Evolutionary conservation across 1,140 invertebrate species (phyloP), one percentile per base, ranked within the genome.

Genomic region (Drosophila asahinai): DNA sequence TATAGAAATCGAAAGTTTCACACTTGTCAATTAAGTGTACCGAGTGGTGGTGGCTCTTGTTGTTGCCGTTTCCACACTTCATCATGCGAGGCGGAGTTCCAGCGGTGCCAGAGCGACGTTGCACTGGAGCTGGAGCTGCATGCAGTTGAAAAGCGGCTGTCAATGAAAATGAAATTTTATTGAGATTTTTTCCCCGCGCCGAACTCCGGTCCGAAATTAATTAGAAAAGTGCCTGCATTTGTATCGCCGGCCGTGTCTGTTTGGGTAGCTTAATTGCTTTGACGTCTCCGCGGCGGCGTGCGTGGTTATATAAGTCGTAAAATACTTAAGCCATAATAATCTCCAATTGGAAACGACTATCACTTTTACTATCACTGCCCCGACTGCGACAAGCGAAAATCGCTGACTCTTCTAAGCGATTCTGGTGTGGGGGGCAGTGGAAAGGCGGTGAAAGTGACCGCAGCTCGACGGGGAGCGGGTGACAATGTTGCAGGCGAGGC

Each of bases 131-230:
- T 27, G 36, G 52, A 55, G 55, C 45, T 89, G 84, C 84, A 89
- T 89, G 84, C 84, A 89, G 86, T 84, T 87, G 86, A 89, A 90
- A 90, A 90, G 86, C 82, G 86, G 71, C 81, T 90, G 86, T 90
- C 86, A 90, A 90, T 90, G 86, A 90, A 90, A 90, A 90, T 90
- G 86, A 90, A 90, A 82, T 90, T 90, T 90, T 90, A 90, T 90
- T 90, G 81, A 90, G 86, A 86, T 90, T 90, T 90, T 79, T 77
- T 63, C 73, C 63, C n/a, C 36, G 14, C 12, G 5, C 5, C 58
- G 63, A 66, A 9, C 12, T 33, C 11, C 68, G 66, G 66, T 81
- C 66, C 62, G 73, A 90, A 84, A 86, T 89, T 89, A 89, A 90
- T 89, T 89, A 89, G 86, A 89, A 89, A 89, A 89, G 81, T 79